Percentiles rank a stretch among this genome's conserved stretches.
Evolutionary conservation across 2,797 vertebrate species (phyloP).

Genomic region (Spinus pinus): DNA sequence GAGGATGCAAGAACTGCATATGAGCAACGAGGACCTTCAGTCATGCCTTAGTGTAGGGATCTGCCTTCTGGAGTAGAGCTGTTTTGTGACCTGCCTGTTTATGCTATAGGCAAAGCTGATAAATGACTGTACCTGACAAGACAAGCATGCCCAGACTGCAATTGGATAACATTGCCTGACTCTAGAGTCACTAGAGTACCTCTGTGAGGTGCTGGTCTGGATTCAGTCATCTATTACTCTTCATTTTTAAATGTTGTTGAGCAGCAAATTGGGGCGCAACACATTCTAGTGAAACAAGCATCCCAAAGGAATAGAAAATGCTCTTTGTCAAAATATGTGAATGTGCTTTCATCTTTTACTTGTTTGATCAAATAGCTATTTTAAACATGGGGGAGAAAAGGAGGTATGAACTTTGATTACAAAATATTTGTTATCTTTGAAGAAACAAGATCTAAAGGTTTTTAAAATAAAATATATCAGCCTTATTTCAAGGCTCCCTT

Average conservation of each 20-base stretch:
- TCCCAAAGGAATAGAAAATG: neutral
- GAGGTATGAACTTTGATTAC: neutral
- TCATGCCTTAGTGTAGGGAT: neutral
- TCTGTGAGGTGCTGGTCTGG: conserved; percentile 1
- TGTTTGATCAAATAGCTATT: neutral
- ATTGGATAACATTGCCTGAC: neutral
- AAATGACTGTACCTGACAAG: neutral
- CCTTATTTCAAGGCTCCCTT: conserved; percentile 52
- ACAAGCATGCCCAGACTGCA: neutral
- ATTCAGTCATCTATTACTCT: neutral
- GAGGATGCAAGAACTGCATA: neutral
- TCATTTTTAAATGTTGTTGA: neutral
- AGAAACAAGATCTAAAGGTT: conserved; percentile 15
- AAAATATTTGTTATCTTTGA: conserved; percentile 27
- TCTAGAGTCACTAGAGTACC: neutral
- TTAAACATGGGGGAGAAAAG: neutral
- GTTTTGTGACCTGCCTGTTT: neutral
- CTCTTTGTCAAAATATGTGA: neutral
- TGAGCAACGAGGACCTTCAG: neutral
- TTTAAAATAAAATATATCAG: neutral
- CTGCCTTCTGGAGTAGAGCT: neutral
- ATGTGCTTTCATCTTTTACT: conserved; percentile 8
- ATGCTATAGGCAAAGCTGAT: neutral
- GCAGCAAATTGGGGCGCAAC: neutral
- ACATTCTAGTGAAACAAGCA: neutral